A percentile compares a stretch with the other conserved stretches of the same genome.
phyloP scores from a whole-genome alignment of 2,888 invertebrate species.

The Dorcus hopei region DNA sequence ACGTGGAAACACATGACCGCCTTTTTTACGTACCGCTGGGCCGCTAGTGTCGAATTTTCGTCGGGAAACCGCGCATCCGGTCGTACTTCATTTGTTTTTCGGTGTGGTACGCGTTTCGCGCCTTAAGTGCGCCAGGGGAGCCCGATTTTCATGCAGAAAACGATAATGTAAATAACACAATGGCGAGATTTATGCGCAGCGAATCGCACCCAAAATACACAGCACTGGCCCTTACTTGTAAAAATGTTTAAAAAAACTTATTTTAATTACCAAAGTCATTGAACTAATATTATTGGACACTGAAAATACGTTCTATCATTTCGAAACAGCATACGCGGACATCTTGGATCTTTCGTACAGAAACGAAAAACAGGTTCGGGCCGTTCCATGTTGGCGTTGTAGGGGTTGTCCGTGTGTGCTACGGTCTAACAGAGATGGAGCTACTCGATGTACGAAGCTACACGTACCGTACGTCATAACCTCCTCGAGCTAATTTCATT shows the following conservation, averaged over 20 bases:
- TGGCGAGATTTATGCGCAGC: too few relatives aligned
- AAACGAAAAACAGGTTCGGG: slow-evolving; percentile 49
- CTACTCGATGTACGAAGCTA: slow-evolving; percentile 22
- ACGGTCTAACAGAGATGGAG: slow-evolving; percentile 30
- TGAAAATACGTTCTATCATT: slow-evolving; percentile 43
- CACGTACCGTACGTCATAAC: slow-evolving; percentile 31
- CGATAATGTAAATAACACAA: neutral
- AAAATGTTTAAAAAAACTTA: too few relatives aligned
- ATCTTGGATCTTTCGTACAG: slow-evolving; percentile 49
- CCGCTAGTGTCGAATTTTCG: too few relatives aligned
- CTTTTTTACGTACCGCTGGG: too few relatives aligned
- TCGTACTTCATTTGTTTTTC: too few relatives aligned
- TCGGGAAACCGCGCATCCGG: too few relatives aligned
- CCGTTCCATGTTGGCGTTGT: slow-evolving; percentile 44
- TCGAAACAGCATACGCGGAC: slow-evolving; percentile 45
- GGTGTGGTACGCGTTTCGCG: too few relatives aligned
- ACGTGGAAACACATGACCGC: too few relatives aligned
- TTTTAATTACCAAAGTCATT: slow-evolving; percentile 23
- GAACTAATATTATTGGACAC: slow-evolving; percentile 35
- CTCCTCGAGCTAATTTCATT: neutral
- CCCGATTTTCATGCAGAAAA: neutral
- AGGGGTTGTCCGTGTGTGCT: slow-evolving; percentile 43
- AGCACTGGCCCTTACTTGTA: neutral
- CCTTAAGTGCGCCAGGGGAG: neutral
- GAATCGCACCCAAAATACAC: neutral